These are phyloP conservation scores for Sitta europaea DNA, from an alignment of 2,113 vertebrate genomes.

Conservation along the genomic window DNA sequence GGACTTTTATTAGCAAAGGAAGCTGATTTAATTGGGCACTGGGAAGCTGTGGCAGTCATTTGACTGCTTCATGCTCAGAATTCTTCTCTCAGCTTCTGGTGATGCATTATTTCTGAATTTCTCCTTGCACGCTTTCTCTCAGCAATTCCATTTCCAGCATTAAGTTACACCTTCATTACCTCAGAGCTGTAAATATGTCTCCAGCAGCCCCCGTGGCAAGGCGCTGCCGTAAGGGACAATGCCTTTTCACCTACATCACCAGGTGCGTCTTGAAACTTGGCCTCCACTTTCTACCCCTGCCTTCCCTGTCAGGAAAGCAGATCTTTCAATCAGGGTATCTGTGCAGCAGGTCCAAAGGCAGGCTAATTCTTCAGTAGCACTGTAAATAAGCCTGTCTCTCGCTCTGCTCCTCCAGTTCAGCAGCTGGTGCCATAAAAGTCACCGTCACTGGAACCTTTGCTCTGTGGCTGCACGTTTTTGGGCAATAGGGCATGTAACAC, in stretches of 20 bases:
- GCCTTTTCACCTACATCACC: not conserved
- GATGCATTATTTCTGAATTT: not conserved
- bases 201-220: not conserved
- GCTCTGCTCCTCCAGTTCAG: conserved; percentile 13
- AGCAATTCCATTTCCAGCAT: not conserved
- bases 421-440: conserved; percentile 30
- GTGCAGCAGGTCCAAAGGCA: conserved; percentile 6
- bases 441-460: not conserved
- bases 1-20: not conserved
- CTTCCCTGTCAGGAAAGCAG: not conserved
- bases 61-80: not conserved
- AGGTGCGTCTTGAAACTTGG: not conserved
- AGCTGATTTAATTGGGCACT: not conserved
- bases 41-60: not conserved
- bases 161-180: not conserved
- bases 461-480: not conserved
- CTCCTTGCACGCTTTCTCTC: not conserved
- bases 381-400: conserved; percentile 26
- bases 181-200: not conserved
- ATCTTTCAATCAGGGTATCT: not conserved
- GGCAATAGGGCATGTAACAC: conserved; percentile 13
- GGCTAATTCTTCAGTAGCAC: not conserved
- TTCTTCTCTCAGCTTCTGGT: not conserved
- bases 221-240: rapidly evolving
- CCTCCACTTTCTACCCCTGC: not conserved